phyloP scores from a whole-genome alignment of 2,888 invertebrate species.

The Blastobasis adustella region DNA sequence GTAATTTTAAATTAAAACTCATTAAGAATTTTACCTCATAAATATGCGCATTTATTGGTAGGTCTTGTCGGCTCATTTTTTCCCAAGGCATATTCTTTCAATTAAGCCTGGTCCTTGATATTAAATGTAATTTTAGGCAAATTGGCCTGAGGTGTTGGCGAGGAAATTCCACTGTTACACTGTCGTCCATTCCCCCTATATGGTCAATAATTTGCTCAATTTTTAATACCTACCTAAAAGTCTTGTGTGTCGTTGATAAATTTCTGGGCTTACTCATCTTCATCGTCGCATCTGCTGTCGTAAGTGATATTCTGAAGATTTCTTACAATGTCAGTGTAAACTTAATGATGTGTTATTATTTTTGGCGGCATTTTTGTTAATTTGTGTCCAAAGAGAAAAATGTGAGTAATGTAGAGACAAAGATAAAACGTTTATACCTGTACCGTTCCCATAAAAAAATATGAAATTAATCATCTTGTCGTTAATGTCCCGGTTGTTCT shows the following conservation, averaged over 20 bases:
- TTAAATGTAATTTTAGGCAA: constrained; percentile 49
- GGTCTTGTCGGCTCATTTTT: not conserved
- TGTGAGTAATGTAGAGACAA: too few relatives aligned
- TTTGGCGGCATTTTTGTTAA: too few relatives aligned
- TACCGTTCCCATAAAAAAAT: too few relatives aligned
- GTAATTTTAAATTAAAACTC: constrained; percentile 50
- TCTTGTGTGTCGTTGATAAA: constrained; percentile 1
- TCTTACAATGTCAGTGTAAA: too few relatives aligned
- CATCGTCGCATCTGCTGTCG: too few relatives aligned
- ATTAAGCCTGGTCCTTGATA: constrained; percentile 37
- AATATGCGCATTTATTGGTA: constrained; percentile 43
- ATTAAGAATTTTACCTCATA: constrained; percentile 46
- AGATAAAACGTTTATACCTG: too few relatives aligned
- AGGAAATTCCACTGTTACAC: constrained; percentile 25
- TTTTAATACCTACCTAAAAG: constrained; percentile 15
- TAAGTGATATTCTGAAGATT: too few relatives aligned
- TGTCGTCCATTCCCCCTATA: constrained; percentile 11
- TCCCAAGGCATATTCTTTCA: not conserved
- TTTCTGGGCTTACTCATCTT: not conserved
- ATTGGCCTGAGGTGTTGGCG: constrained; percentile 34
- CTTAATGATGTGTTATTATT: too few relatives aligned
- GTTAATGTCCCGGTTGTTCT: too few relatives aligned
- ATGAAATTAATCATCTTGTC: too few relatives aligned
- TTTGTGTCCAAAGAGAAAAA: too few relatives aligned
- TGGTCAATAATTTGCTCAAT: constrained; percentile 20